Evolutionary conservation across 2,797 vertebrate species (phyloP).

Genomic region (Iguana delicatissima): DNA sequence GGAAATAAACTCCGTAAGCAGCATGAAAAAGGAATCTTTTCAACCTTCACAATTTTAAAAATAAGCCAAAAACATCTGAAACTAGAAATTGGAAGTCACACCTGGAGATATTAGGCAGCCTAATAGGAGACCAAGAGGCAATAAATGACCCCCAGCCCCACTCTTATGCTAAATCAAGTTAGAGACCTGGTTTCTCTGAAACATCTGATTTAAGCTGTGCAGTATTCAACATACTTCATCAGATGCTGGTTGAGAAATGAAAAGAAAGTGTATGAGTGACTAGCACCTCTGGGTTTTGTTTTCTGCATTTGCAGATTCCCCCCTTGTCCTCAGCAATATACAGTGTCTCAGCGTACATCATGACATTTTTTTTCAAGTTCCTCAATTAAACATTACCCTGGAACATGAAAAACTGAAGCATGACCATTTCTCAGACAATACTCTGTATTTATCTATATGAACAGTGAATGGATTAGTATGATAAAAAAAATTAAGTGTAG

Average conservation of each 20-base stretch:
- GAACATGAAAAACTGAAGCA: not conserved
- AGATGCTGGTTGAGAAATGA: not conserved
- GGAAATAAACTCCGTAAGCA: too few species aligned
- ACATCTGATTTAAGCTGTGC: not conserved
- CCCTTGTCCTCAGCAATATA: slow-evolving; percentile 13
- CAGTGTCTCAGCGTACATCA: not conserved
- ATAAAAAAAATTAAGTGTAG: not conserved
- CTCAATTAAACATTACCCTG: not conserved
- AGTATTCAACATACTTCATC: not conserved
- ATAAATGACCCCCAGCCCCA: too few species aligned
- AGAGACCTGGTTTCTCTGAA: not conserved
- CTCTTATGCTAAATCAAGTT: not conserved
- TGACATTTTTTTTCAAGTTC: not conserved
- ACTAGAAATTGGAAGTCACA: too few species aligned
- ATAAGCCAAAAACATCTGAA: too few species aligned
- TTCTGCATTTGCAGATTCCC: not conserved
- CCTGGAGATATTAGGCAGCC: too few species aligned
- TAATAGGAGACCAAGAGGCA: too few species aligned
- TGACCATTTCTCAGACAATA: not conserved
- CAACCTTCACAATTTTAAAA: too few species aligned
- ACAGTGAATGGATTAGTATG: not conserved
- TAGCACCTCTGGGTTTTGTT: not conserved
- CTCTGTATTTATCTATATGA: not conserved
- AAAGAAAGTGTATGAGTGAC: not conserved
- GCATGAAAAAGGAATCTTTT: too few species aligned